A percentile compares a stretch with the other conserved stretches of the same genome.
Evolutionary conservation across 2,113 vertebrate species (phyloP).

Genomic region (Larimichthys polyactis): DNA sequence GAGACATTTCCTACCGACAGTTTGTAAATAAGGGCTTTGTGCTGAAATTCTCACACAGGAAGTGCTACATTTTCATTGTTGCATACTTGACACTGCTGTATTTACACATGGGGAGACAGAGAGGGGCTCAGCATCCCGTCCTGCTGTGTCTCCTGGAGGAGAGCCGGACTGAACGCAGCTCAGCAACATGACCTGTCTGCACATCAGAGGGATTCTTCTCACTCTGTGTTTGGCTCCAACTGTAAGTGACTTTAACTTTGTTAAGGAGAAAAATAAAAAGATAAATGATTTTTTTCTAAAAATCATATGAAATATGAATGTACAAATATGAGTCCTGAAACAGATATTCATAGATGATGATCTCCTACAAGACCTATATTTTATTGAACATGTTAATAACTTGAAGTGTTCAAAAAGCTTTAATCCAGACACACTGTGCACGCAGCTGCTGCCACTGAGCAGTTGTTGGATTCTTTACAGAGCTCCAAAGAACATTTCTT

Average conservation of each 20-base stretch:
- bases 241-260: slow-evolving; percentile 72
- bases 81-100: not conserved
- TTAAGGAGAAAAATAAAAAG: not conserved
- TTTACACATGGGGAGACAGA: slow-evolving; percentile 15
- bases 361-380: not conserved
- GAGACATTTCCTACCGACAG: not conserved
- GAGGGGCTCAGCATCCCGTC: slow-evolving; percentile 32
- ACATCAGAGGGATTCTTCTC: slow-evolving; percentile 60
- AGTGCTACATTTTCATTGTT: not conserved
- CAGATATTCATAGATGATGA: not conserved
- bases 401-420: not conserved
- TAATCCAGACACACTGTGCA: not conserved
- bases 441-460: not conserved
- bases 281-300: not conserved
- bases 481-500: not conserved
- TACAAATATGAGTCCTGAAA: not conserved
- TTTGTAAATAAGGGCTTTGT: slow-evolving; percentile 22
- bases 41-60: slow-evolving; percentile 36
- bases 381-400: not conserved
- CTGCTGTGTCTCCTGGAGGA: slow-evolving; percentile 1
- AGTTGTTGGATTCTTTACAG: not conserved
- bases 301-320: not conserved
- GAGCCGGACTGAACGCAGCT: slow-evolving; percentile 6
- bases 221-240: slow-evolving; percentile 55
- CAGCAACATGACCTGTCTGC: slow-evolving; percentile 61